Evolutionary conservation across 1,140 invertebrate genomes (phyloP), one percentile per base, ranked within the genome.

Genomic region (Hycleus cichorii): DNA sequence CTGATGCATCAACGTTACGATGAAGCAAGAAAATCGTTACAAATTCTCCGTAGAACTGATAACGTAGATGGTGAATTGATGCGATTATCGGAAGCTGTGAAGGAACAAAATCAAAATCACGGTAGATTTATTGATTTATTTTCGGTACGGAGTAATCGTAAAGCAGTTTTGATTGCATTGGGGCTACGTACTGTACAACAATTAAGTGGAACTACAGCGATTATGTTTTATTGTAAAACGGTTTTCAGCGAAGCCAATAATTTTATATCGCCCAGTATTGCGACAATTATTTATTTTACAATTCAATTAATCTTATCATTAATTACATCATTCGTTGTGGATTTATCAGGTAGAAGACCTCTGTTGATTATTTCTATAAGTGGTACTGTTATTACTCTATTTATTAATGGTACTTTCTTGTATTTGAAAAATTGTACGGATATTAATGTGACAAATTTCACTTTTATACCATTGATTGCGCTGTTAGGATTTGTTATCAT

Each of bases 161-260:
- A 77, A 58, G 84, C 83, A 1, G 67, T 91, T 9, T 70, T 81
- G 5, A 81, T 89, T 43, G 74, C 82, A 4, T 65, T 84, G 32
- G 75, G 81, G 12, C 73, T 90, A 49, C 85, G 87, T 67, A 77
- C 85, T 9, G 84, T 88, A 12, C 88, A 91, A 68, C 87, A 90
- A 67, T 78, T 90, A 32, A 87, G 82, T 56, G 86, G 89, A 1
- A 83, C 89, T n/a, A 85, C 86, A 45, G 85, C 84, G 1, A 78
- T 91, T 12, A 83, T 85, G 61, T 85, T 86, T 39, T 90, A 90
- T 66, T 80, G 86, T 25, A 84, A 88, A 53, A 83, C 83, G 45
- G 89, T 92, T 59, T 83, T 92, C 60, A 77, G 80, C 9, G 74
- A 78, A 25, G 78, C 78, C 8, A 78, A 80, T 39, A 77, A 78